These are phyloP conservation scores for Sibirionetta formosa DNA, from an alignment of 2,797 vertebrate species.

Conservation along the genomic window DNA sequence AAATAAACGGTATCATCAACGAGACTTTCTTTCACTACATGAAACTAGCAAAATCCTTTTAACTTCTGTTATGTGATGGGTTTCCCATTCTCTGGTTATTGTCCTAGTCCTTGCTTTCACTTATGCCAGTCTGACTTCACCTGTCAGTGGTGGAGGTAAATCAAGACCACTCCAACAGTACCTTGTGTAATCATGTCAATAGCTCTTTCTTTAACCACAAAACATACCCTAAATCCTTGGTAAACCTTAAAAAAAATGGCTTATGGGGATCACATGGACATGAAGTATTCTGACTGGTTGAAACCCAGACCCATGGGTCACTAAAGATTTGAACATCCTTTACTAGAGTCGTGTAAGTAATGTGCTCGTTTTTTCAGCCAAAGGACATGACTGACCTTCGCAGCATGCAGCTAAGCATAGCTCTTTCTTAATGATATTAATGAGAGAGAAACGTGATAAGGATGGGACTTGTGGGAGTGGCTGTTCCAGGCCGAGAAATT, in stretches of 20 bases:
- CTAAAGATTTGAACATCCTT: slow-evolving; percentile 23
- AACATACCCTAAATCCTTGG: neutral
- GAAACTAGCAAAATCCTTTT: neutral
- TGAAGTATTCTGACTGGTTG: neutral
- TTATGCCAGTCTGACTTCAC: fast-evolving
- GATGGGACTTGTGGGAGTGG: neutral
- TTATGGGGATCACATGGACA: neutral
- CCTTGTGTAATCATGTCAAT: neutral
- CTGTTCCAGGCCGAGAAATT: slow-evolving; percentile 3
- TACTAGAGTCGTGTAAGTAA: neutral
- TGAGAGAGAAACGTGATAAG: neutral
- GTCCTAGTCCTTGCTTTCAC: neutral
- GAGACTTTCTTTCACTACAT: neutral
- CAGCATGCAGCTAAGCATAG: neutral
- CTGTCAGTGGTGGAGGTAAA: neutral
- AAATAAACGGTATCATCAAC: neutral
- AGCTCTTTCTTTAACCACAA: neutral
- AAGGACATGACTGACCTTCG: slow-evolving; percentile 4
- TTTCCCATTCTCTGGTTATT: neutral
- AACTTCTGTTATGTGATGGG: neutral
- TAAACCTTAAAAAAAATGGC: neutral
- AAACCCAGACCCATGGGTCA: neutral
- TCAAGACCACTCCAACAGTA: neutral
- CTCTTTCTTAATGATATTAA: slow-evolving; percentile 3
- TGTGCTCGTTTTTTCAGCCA: slow-evolving; percentile 4